Evolutionary conservation across 2,113 vertebrate species (phyloP).

Genomic region (Osmerus eperlanus): DNA sequence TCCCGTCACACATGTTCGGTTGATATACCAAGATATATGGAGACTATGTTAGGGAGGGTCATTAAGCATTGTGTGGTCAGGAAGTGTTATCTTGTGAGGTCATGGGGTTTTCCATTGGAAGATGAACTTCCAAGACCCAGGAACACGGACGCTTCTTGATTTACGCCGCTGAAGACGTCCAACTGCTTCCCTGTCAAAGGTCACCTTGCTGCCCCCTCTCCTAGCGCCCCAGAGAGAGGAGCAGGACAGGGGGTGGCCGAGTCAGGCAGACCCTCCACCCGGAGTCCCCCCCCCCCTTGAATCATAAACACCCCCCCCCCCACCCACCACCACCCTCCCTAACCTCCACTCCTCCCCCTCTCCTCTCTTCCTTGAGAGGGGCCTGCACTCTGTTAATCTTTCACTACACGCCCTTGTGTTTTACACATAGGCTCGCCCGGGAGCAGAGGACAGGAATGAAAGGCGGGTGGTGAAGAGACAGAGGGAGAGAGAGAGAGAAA

Average conservation of each 20-base stretch:
- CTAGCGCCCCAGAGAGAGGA: conserved; percentile 47
- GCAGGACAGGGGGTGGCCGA: conserved; percentile 47
- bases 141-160: conserved; percentile 42
- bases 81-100: not conserved
- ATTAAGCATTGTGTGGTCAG: conserved; percentile 5
- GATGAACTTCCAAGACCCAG: conserved; percentile 40
- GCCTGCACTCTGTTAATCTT: conserved; percentile 74
- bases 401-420: conserved; percentile 59
- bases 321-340: conserved; percentile 11
- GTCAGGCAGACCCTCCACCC: conserved; percentile 54
- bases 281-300: conserved; percentile 27
- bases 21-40: not conserved
- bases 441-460: conserved; percentile 62
- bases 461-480: conserved; percentile 61
- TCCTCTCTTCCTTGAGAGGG: conserved; percentile 47
- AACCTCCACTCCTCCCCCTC: conserved; percentile 5
- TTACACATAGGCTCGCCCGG: conserved; percentile 48
- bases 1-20: not conserved
- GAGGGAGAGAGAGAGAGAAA: conserved; percentile 49
- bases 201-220: conserved; percentile 58
- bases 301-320: conserved; percentile 64
- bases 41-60: not conserved
- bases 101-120: conserved; percentile 15
- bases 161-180: conserved; percentile 52
- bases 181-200: conserved; percentile 66